A percentile compares a stretch with the other conserved stretches of the same genome.
These are phyloP conservation scores for Aegotheles bennettii DNA, from an alignment of 2,113 vertebrate species.

Conservation along the genomic window DNA sequence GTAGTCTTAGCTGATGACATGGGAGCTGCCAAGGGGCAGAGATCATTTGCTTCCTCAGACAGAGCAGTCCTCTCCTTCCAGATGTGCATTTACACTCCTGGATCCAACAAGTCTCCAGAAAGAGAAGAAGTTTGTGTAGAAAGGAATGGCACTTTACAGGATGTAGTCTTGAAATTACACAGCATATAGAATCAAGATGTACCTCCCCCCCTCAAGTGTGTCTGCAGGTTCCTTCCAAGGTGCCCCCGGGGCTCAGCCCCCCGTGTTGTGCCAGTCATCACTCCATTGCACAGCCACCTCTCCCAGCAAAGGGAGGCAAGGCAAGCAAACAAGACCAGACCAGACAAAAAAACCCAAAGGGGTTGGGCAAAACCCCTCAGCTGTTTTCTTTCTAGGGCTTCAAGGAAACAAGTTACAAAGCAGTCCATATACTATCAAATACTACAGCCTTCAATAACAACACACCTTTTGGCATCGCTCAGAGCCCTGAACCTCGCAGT, in stretches of 20 bases:
- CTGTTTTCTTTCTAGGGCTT: not conserved
- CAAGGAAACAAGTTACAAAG: not conserved
- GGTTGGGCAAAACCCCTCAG: not conserved
- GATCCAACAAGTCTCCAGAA: not conserved
- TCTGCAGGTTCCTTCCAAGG: not conserved
- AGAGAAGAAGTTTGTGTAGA: not conserved
- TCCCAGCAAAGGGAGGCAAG: not conserved
- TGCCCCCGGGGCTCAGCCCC: not conserved
- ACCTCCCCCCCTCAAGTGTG: not conserved
- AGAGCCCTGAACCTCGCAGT: not conserved
- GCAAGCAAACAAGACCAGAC: not conserved
- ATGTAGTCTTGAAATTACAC: not conserved
- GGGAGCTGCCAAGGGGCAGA: not conserved
- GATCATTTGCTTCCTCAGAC: not conserved
- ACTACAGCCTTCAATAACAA: not conserved
- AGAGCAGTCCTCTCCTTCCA: not conserved
- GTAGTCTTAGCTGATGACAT: accelerated
- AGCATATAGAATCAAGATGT: not conserved
- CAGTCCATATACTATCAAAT: not conserved
- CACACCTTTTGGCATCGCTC: not conserved
- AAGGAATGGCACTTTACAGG: not conserved
- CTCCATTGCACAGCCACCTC: not conserved
- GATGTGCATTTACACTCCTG: not conserved
- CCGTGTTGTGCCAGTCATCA: too few relatives aligned
- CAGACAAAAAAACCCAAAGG: too few relatives aligned